These are phyloP conservation scores for Pachypeltis micranthus DNA, from an alignment of 1,140 invertebrate genomes.

Conservation along the genomic window DNA sequence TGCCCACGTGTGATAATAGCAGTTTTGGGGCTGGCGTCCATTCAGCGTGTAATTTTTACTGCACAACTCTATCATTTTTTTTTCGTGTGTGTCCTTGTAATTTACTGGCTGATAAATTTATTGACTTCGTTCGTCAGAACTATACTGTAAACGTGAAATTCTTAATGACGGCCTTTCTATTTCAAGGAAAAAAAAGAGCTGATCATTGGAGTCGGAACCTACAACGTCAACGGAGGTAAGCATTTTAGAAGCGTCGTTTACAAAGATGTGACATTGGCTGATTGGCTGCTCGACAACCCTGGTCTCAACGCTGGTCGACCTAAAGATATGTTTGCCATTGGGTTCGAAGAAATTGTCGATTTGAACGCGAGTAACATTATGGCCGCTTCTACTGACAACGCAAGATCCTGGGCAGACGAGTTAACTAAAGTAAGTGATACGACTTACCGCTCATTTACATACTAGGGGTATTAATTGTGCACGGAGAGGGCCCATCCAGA, in stretches of 20 bases:
- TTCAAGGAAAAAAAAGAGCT: slow-evolving; percentile 2
- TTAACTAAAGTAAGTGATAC: slow-evolving; percentile 63
- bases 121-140: too few relatives aligned
- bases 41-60: too few relatives aligned
- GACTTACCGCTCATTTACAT: too few relatives aligned
- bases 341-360: slow-evolving; percentile 99
- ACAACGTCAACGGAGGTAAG: slow-evolving; percentile 99
- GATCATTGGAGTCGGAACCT: slow-evolving; percentile 83
- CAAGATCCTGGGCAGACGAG: slow-evolving; percentile 89
- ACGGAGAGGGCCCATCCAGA: too few relatives aligned
- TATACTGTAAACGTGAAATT: too few relatives aligned
- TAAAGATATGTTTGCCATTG: slow-evolving; percentile 91
- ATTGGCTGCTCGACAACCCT: slow-evolving; percentile 82
- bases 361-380: slow-evolving; percentile 97
- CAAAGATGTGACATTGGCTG: slow-evolving; percentile 81
- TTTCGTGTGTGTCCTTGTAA: too few relatives aligned
- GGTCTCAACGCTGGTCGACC: slow-evolving; percentile 31
- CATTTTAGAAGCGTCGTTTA: slow-evolving; percentile 94
- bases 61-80: too few relatives aligned
- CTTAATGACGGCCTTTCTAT: not conserved
- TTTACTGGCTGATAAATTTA: too few relatives aligned
- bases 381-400: slow-evolving; percentile 85
- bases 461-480: too few relatives aligned
- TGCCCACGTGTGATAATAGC: too few relatives aligned
- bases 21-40: too few relatives aligned